Base-by-base conservation (phyloP, 1,140 invertebrate species). In the Drosophila equinoxialis region DNA sequence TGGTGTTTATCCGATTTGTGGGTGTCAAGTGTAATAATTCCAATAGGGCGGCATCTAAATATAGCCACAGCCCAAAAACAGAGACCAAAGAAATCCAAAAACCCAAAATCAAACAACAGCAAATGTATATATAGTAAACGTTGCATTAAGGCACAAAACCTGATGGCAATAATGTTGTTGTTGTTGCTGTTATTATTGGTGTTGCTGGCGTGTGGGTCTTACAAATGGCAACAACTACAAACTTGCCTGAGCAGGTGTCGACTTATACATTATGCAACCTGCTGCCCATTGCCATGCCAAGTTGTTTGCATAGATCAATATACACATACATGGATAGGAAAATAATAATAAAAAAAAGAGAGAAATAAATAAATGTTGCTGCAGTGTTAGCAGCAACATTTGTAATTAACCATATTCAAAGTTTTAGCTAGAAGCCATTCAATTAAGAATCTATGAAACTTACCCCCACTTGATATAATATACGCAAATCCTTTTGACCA, bases 401-500 rank as follows among this genome's bases (percentile, higher is more conserved):
- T 59, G 68, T 71, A 74, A 82, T 82, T 83, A 77, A 77, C 76
- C 65, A 59, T 26, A 13, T 6, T 48, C 51, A 68, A 65, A 59
- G 17, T 54, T n/a, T 51, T 11, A 10, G 8, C 10, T 11, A 23
- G 17, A 51, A 65, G 17, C 45, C 35, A 65, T 65, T 71, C 33
- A 61, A 57, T 62, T 59, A 54, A 26, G n/a, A 35, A 7, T 37
- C 0, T 58, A 3, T 65, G 23, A 59, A 30, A 89, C 90, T 91
- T 78, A 91, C 90, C 89, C 90, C 90, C 62, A 91, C 85, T 91
- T 91, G 90, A 69, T 91, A 91, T 67, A 91, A 78, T 65, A 91
- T 90, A 54, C 90, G 79, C 42, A 90, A 61, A 77, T 91, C 77
- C 77, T 90, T 87, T 14, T 57, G 60, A 48, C 23, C 42, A 69